A percentile compares a stretch with the other conserved stretches of the same genome.
These are phyloP conservation scores for Glaucopsyche alexis DNA, from an alignment of 2,888 invertebrate species.

Conservation along the genomic window DNA sequence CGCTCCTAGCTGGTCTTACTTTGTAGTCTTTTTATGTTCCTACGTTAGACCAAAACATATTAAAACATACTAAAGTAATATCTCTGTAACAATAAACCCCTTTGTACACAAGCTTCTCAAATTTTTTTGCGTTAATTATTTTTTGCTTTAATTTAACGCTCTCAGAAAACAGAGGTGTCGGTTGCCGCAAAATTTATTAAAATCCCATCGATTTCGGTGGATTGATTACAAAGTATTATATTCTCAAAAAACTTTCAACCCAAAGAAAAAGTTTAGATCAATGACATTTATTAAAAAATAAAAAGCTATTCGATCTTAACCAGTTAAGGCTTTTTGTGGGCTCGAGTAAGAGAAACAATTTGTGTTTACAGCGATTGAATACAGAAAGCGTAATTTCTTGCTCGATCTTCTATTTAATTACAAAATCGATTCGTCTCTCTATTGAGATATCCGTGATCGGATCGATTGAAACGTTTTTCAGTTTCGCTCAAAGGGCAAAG, in stretches of 20 bases:
- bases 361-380: slow-evolving; percentile 44
- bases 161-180: slow-evolving; percentile 67
- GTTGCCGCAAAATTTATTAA: slow-evolving; percentile 60
- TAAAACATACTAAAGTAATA: slow-evolving; percentile 14
- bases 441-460: slow-evolving; percentile 47
- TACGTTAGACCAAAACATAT: slow-evolving; percentile 4
- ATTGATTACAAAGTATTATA: slow-evolving; percentile 37
- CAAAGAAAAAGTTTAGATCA: slow-evolving; percentile 42
- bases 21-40: slow-evolving; percentile 12
- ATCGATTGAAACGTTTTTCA: slow-evolving; percentile 45
- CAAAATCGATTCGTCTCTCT: slow-evolving; percentile 55
- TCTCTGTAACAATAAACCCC: slow-evolving; percentile 38
- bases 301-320: slow-evolving; percentile 39
- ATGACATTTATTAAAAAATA: slow-evolving; percentile 46
- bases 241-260: slow-evolving; percentile 49
- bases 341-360: slow-evolving; percentile 47
- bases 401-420: slow-evolving; percentile 52
- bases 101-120: slow-evolving; percentile 71
- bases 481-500: slow-evolving; percentile 40
- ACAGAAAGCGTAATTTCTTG: slow-evolving; percentile 52
- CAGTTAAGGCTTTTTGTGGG: slow-evolving; percentile 43
- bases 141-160: slow-evolving; percentile 51
- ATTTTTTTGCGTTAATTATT: slow-evolving; percentile 67
- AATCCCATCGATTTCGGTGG: slow-evolving; percentile 38
- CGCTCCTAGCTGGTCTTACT: background rate